Evolutionary conservation across 2,113 vertebrate genomes (phyloP).

Genomic region (Dicerorhinus sumatrensis): DNA sequence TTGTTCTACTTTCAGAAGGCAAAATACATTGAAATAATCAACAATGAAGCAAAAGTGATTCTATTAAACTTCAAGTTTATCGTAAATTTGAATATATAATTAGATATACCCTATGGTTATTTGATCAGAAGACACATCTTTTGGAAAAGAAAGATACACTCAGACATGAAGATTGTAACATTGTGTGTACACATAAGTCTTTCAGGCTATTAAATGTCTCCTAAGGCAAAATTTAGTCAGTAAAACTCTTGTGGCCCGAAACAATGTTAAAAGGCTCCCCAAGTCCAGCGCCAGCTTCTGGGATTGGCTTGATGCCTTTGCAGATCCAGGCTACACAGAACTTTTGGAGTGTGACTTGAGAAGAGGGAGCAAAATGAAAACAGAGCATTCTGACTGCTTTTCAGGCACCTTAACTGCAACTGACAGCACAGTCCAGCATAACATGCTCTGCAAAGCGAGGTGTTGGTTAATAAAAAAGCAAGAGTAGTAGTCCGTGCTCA

Average conservation of each 20-base stretch:
- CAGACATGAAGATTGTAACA: background rate
- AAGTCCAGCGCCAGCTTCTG: background rate
- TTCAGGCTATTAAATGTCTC: background rate
- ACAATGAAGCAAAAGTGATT: background rate
- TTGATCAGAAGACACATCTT: constrained; percentile 1
- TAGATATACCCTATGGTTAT: background rate
- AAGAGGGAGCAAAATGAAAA: background rate
- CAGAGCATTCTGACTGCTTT: background rate
- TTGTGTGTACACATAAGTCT: background rate
- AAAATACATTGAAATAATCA: constrained; percentile 34
- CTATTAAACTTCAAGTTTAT: background rate
- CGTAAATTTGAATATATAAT: background rate
- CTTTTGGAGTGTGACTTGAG: background rate
- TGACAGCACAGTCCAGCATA: background rate
- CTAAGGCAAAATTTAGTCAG: background rate
- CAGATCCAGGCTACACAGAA: background rate
- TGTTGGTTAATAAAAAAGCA: background rate
- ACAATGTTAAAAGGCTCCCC: background rate
- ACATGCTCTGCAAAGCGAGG: background rate
- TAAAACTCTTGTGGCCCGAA: background rate
- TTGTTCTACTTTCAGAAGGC: background rate
- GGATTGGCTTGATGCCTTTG: background rate
- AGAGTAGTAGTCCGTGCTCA: background rate
- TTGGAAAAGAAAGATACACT: background rate
- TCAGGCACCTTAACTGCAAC: background rate